These are phyloP conservation scores for Helleia helle DNA, from an alignment of 2,888 invertebrate species.

Conservation along the genomic window DNA sequence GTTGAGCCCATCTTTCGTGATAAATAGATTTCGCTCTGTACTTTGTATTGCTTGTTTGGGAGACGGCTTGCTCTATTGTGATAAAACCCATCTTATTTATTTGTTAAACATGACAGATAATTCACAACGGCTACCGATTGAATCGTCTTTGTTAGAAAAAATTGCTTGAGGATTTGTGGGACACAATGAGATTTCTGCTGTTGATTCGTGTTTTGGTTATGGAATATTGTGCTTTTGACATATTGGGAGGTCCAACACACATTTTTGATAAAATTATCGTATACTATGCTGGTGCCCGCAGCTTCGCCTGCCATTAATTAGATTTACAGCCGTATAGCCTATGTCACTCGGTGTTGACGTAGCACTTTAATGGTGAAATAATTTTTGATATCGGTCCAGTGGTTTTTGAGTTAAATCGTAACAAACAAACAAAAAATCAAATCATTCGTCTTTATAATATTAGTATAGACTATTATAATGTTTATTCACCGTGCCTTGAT, in stretches of 20 bases:
- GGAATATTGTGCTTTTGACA: conserved; percentile 64
- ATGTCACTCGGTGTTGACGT: no score
- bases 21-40: conserved; percentile 59
- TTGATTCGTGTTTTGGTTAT: conserved; percentile 61
- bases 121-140: conserved; percentile 48
- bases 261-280: neutral
- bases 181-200: conserved; percentile 49
- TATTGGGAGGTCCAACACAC: conserved; percentile 49
- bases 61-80: conserved; percentile 50
- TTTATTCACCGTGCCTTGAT: no score
- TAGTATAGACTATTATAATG: no score
- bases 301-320: no score
- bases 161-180: conserved; percentile 55
- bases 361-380: no score
- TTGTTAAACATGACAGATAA: conserved; percentile 66
- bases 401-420: no score
- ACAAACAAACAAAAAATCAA: no score
- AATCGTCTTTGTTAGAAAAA: conserved; percentile 56
- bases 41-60: conserved; percentile 43
- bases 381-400: no score
- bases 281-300: no score
- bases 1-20: conserved; percentile 56
- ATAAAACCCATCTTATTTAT: conserved; percentile 63
- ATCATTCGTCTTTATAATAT: no score
- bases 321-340: no score